These are phyloP conservation scores for Mesopsocus fuscifrons DNA, from an alignment of 2,888 invertebrate genomes.

Conservation along the genomic window DNA sequence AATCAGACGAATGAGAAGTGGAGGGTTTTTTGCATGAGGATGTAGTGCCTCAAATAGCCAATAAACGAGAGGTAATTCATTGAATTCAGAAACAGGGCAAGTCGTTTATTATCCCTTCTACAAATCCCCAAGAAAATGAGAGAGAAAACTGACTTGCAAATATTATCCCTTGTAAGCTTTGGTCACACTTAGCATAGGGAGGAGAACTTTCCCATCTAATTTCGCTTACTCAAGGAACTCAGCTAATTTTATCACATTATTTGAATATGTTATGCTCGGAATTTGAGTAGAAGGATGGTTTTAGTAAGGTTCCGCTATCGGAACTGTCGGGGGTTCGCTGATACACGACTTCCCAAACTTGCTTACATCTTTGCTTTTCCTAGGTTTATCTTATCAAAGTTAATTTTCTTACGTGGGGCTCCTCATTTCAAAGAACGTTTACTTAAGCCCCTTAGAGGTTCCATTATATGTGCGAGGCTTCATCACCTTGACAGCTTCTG, in stretches of 20 bases:
- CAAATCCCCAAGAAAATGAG: too few species aligned
- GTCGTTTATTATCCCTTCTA: too few species aligned
- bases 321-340: neutral
- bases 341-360: constrained; percentile 9
- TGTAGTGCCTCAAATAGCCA: too few species aligned
- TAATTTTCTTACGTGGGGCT: constrained; percentile 1
- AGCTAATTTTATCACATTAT: constrained; percentile 9
- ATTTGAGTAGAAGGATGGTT: constrained; percentile 3
- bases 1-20: too few species aligned
- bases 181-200: too few species aligned
- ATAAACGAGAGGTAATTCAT: too few species aligned
- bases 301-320: constrained; percentile 2
- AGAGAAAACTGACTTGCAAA: too few species aligned
- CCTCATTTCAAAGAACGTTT: neutral
- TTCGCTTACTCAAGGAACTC: constrained; percentile 5
- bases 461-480: neutral
- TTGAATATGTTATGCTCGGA: constrained; percentile 8
- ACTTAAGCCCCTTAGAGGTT: neutral
- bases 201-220: neutral
- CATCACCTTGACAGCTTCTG: too few species aligned
- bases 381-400: constrained; percentile 9
- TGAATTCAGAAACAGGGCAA: too few species aligned
- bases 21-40: too few species aligned
- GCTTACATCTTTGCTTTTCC: constrained; percentile 10
- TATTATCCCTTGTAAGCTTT: too few species aligned